Percentiles rank a stretch among this genome's conserved stretches.
phyloP scores from a whole-genome alignment of 2,113 vertebrate species.

The Seriola aureovittata region DNA sequence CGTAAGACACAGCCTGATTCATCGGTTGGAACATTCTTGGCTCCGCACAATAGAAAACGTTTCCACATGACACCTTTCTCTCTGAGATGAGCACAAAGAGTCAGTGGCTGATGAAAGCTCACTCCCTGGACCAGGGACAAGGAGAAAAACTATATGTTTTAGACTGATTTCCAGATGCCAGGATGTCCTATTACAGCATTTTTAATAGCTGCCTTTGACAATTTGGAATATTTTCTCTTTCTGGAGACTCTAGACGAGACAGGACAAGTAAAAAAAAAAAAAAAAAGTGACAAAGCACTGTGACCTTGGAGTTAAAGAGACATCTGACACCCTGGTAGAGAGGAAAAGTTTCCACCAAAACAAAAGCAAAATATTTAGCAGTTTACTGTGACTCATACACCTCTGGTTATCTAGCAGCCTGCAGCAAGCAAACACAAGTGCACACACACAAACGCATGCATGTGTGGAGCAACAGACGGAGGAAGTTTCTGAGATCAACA shows the following conservation, averaged over 20 bases:
- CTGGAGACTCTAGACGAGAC: slow-evolving; percentile 35
- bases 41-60: slow-evolving; percentile 48
- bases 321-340: slow-evolving; percentile 29
- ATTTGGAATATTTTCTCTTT: slow-evolving; percentile 45
- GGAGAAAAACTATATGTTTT: slow-evolving; percentile 44
- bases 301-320: slow-evolving; percentile 77
- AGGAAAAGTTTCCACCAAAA: slow-evolving; percentile 54
- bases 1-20: slow-evolving; percentile 53
- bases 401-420: slow-evolving; percentile 65
- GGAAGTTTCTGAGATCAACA: slow-evolving; percentile 61
- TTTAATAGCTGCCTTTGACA: slow-evolving; percentile 53
- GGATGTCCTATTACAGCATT: slow-evolving; percentile 9
- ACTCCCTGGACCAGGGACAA: slow-evolving; percentile 41
- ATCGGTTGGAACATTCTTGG: slow-evolving; percentile 50
- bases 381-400: slow-evolving; percentile 61
- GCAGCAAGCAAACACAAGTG: slow-evolving; percentile 48
- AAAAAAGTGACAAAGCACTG: slow-evolving; percentile 14
- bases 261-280: not conserved
- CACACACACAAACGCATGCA: slow-evolving; percentile 5
- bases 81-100: slow-evolving; percentile 48
- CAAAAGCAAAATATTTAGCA: slow-evolving; percentile 44
- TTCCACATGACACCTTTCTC: slow-evolving; percentile 56
- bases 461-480: slow-evolving; percentile 51
- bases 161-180: slow-evolving; percentile 45
- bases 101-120: slow-evolving; percentile 52